A percentile compares a stretch with the other conserved stretches of the same genome.
phyloP scores from a whole-genome alignment of 1,140 invertebrate species.

The Dendrolimus kikuchii region DNA sequence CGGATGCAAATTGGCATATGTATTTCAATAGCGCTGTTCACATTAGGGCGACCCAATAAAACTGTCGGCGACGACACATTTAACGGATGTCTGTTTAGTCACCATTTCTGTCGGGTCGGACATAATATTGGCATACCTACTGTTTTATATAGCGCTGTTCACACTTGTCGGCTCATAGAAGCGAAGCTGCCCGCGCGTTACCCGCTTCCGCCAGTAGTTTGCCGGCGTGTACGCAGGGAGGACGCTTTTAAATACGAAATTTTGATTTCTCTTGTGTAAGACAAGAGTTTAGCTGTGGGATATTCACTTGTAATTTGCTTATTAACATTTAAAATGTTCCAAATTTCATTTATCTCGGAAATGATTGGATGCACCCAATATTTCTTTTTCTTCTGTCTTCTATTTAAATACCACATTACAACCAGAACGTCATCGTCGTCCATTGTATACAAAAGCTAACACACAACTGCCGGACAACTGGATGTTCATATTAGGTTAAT shows the following conservation, averaged over 20 bases:
- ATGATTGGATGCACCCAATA: background rate
- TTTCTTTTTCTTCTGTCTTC: background rate
- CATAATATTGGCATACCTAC: too few relatives aligned
- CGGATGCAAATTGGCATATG: background rate
- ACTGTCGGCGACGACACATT: background rate
- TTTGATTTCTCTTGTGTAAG: too few relatives aligned
- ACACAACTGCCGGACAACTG: too few relatives aligned
- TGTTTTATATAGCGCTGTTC: slow-evolving; percentile 1
- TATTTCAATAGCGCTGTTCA: background rate
- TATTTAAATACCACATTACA: background rate
- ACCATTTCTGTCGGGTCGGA: background rate
- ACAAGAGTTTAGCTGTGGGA: too few relatives aligned
- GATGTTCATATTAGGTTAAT: too few relatives aligned
- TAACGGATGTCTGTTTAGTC: background rate
- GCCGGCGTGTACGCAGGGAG: background rate
- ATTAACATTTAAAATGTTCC: slow-evolving; percentile 1
- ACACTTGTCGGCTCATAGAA: background rate
- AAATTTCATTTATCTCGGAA: background rate
- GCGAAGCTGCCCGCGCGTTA: too few relatives aligned
- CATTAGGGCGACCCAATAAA: background rate
- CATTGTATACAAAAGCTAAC: too few relatives aligned
- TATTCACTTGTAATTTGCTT: background rate
- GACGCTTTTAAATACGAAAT: background rate
- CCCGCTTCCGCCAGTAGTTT: too few relatives aligned
- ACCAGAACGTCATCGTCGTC: too few relatives aligned